Conservation (phyloP, 2,113 vertebrate species). For the Eidolon helvum region DNA sequence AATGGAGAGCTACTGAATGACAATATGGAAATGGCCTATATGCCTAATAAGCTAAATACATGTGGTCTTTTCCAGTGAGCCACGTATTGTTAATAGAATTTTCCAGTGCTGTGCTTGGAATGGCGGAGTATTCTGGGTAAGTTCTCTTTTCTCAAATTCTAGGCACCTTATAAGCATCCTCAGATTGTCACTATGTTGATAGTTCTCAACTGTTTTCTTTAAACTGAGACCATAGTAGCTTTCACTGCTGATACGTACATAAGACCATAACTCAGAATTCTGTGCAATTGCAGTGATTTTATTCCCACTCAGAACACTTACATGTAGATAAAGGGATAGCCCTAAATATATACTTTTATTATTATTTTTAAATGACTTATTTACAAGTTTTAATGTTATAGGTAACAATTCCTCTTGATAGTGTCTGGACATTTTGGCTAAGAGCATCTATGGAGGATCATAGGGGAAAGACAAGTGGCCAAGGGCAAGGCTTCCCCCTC, state of each 20-base stretch:
- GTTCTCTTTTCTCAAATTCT: slow-evolving; percentile 56
- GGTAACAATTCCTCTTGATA: background rate
- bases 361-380: background rate
- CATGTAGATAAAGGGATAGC: background rate
- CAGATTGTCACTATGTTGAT: background rate
- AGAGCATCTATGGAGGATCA: background rate
- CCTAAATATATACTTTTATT: background rate
- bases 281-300: background rate
- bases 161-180: background rate
- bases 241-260: background rate
- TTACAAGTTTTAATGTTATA: slow-evolving; percentile 12
- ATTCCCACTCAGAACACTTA: background rate
- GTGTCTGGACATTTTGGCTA: background rate
- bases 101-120: slow-evolving; percentile 99
- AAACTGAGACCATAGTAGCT: background rate
- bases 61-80: slow-evolving; percentile 87
- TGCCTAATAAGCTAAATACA: background rate
- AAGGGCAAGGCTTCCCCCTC: background rate
- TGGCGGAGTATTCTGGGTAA: slow-evolving; percentile 98
- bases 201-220: background rate
- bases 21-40: background rate
- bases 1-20: background rate
- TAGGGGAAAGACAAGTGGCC: background rate
- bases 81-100: slow-evolving; percentile 95
- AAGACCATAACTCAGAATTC: background rate